phyloP scores from a whole-genome alignment of 2,888 invertebrate species.

The Conistra vaccinii region DNA sequence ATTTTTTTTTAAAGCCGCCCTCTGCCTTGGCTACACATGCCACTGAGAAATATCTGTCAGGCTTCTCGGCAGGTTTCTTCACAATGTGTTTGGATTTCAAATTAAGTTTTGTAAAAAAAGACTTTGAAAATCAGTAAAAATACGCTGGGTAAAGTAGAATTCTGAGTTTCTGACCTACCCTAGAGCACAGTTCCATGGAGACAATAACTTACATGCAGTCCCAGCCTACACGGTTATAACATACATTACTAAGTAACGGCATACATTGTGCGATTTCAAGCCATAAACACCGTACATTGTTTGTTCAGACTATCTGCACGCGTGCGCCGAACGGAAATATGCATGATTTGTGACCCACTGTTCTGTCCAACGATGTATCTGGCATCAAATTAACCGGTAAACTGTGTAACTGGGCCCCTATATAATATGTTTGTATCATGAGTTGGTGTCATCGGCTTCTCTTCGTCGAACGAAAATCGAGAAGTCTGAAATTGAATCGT shows the following conservation, averaged over 20 bases:
- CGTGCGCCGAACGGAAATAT: slow-evolving; percentile 55
- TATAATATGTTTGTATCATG: background rate
- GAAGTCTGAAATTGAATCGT: slow-evolving; percentile 9
- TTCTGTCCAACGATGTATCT: slow-evolving; percentile 53
- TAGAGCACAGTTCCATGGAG: slow-evolving; percentile 4
- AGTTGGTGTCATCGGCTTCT: slow-evolving; percentile 16
- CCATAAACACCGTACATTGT: slow-evolving; percentile 63
- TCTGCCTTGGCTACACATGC: no score
- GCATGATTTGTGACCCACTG: slow-evolving; percentile 62
- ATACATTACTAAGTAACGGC: slow-evolving; percentile 45
- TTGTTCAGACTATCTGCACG: slow-evolving; percentile 60
- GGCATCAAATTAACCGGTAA: slow-evolving; percentile 47
- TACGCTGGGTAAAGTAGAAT: background rate
- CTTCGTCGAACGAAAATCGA: slow-evolving; percentile 1
- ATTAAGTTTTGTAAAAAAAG: background rate
- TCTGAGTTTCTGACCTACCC: background rate
- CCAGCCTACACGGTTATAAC: slow-evolving; percentile 10
- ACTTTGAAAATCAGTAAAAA: background rate
- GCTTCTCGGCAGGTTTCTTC: no score
- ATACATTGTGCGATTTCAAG: slow-evolving; percentile 56
- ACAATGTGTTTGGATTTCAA: no score
- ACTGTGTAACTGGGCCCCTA: slow-evolving; percentile 5
- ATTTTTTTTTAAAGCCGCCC: no score
- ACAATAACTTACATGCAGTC: slow-evolving; percentile 37
- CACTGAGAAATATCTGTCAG: no score